Conservation (phyloP, 2,797 vertebrate species). For the Anomalospiza imberbis region DNA sequence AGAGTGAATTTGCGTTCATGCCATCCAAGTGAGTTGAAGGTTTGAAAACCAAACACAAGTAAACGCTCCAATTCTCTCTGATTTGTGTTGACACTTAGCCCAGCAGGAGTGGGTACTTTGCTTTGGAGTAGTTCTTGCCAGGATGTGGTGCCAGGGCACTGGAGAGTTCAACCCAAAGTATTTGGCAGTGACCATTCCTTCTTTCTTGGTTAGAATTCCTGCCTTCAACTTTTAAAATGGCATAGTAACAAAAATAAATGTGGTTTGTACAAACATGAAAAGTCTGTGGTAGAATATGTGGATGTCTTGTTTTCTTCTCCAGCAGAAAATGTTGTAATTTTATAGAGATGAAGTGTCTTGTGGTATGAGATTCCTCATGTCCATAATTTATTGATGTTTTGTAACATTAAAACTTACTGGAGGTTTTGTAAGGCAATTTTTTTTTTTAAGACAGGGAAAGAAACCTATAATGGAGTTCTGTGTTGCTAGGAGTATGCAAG, state of each 20-base stretch:
- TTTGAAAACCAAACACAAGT: not conserved
- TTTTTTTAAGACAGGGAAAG: not conserved
- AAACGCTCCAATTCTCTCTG: not conserved
- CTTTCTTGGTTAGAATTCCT: not conserved
- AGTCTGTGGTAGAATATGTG: not conserved
- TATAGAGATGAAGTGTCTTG: not conserved
- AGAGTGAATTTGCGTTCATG: not conserved
- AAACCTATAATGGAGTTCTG: not conserved
- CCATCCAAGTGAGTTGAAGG: not conserved
- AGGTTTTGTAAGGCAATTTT: not conserved
- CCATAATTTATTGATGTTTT: not conserved
- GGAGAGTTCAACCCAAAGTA: not conserved
- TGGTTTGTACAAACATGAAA: not conserved
- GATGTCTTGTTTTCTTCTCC: not conserved
- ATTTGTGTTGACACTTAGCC: not conserved
- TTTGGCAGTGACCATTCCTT: not conserved
- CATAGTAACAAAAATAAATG: slow-evolving; percentile 3
- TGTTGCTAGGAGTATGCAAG: not conserved
- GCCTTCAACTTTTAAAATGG: not conserved
- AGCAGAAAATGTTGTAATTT: not conserved
- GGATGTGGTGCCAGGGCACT: not conserved
- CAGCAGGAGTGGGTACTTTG: not conserved
- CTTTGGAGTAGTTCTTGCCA: not conserved
- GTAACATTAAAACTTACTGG: not conserved
- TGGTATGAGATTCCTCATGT: not conserved